Evolutionary conservation across 2,113 vertebrate species (phyloP).

Genomic region (Castor canadensis): DNA sequence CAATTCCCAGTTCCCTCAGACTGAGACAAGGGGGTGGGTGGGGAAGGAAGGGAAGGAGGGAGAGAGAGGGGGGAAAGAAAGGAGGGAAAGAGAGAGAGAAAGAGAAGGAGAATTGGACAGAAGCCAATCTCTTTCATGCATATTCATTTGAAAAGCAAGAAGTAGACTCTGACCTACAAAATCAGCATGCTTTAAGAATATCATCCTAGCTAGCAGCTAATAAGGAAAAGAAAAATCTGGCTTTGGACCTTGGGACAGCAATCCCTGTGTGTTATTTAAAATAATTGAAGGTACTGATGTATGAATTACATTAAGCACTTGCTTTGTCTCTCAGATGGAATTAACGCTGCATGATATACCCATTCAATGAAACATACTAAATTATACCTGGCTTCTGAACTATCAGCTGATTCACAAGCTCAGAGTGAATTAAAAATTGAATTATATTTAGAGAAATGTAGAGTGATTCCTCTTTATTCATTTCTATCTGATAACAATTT

Average conservation of each 20-base stretch:
- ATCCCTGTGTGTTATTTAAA: conserved; percentile 20
- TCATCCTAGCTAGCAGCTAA: background rate
- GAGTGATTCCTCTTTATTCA: conserved; percentile 1
- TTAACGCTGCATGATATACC: background rate
- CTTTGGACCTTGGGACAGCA: conserved; percentile 8
- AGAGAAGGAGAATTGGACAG: background rate
- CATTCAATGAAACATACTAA: conserved; percentile 3
- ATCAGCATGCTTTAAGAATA: background rate
- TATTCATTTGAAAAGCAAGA: conserved; percentile 21
- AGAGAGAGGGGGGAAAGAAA: no score
- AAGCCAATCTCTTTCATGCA: background rate
- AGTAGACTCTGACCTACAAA: background rate
- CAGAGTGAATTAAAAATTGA: background rate
- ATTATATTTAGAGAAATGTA: background rate
- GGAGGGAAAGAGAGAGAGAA: background rate
- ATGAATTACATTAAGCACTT: conserved; percentile 22
- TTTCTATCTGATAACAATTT: conserved; percentile 13
- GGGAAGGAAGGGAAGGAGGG: no score
- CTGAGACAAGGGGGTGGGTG: background rate
- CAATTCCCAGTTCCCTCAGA: background rate
- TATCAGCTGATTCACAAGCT: conserved; percentile 7
- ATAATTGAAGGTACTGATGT: background rate
- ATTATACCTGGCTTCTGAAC: background rate
- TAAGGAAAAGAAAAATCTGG: conserved; percentile 38
- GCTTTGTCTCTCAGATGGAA: background rate